Base-by-base conservation (phyloP, 2,797 vertebrate genomes). In the Denticeps clupeoides region DNA sequence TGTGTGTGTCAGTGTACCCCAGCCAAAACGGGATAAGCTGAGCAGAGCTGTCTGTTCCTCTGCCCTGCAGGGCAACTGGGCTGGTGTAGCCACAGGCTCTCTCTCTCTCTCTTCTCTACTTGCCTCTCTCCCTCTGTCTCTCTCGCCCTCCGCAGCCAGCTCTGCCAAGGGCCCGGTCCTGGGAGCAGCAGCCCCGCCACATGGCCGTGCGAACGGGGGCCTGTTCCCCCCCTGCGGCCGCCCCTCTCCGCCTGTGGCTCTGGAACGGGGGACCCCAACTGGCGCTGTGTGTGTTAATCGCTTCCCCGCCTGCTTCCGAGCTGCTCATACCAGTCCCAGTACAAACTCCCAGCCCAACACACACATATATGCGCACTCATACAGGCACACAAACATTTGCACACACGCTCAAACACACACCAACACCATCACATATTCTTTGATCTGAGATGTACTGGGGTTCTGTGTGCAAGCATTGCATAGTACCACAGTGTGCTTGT, bases 271-370 rank as follows among this genome's bases (percentile, higher is more conserved):
- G 54, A 55, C 67, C 62, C 78, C 70, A 78, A 79, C 81, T 79
- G 82, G 77, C 80, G 79, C 74, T 74, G 67, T 79, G 75, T 79
- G 79, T 69, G 73, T 81, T 84, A 81, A 86, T 85, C 80, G 78
- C 78, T 75, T 82, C 82, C 83, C 82, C 70, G 80, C 83, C 69
- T 82, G 77, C 77, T 70, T 70, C 79, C 81, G 74, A 83, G 80
- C 82, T 83, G 81, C 82, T 77, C 78, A 72, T 70, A 71, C 71
- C 74, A 72, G 64, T 76, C 70, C 63, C 71, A 66, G 72, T 63
- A 77, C 68, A 70, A 63, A 74, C 58, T 57, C 45, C 52, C 31
- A 55, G 53, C 58, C 55, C 54, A 41, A 52, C 33, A 54, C 47
- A 47, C 54, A 53, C 47, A 52, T 21, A 53, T 59, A 56, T 49